These are phyloP conservation scores for Zosterops hypoxanthus DNA, from an alignment of 2,113 vertebrate genomes.

Conservation along the genomic window DNA sequence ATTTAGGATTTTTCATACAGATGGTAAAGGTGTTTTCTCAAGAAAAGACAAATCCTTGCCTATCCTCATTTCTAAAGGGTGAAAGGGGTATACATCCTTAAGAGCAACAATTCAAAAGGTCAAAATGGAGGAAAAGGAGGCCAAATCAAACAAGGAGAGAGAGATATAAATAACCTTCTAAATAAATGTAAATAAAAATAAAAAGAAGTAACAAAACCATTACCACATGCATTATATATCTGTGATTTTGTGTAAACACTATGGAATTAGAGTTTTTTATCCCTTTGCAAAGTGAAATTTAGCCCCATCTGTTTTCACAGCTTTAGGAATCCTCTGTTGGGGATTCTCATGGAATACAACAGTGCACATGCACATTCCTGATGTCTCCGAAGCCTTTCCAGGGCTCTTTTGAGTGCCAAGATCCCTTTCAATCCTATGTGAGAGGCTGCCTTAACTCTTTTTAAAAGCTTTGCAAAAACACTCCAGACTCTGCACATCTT, in stretches of 20 bases:
- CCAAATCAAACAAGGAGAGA: not conserved
- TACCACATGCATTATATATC: not conserved
- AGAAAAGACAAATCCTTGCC: not conserved
- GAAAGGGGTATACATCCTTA: not conserved
- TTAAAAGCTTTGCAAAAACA: not conserved
- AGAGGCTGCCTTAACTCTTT: not conserved
- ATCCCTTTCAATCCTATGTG: not conserved
- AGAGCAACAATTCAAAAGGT: not conserved
- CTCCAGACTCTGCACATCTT: not conserved
- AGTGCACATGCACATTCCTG: rapidly evolving
- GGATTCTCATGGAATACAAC: not conserved
- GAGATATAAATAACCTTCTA: not conserved
- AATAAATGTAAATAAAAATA: not conserved
- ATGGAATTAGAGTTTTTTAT: not conserved
- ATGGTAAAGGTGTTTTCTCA: not conserved
- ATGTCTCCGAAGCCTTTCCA: not conserved
- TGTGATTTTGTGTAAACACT: not conserved
- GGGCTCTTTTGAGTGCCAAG: not conserved
- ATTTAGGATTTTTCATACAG: not conserved
- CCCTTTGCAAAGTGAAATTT: not conserved
- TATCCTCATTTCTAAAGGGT: not conserved
- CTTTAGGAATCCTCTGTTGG: not conserved
- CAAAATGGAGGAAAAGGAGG: not conserved
- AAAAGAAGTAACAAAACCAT: not conserved
- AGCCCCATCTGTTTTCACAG: not conserved